Percentiles rank a stretch among this genome's conserved stretches.
Evolutionary conservation across 2,113 vertebrate species (phyloP).

Genomic region (Columbina picui): DNA sequence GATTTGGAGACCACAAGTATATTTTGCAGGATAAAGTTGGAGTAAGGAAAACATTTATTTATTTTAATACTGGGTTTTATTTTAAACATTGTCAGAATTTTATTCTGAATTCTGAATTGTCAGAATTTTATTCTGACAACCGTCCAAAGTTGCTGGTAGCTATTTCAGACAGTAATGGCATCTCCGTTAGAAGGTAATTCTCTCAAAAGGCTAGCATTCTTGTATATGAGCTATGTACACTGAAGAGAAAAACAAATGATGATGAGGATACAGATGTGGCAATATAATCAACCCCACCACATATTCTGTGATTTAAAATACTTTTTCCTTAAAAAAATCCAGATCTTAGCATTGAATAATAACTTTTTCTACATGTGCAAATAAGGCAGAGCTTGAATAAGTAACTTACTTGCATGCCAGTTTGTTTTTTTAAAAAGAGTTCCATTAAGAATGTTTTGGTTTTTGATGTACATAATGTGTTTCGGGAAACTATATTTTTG

Average conservation of each 20-base stretch:
- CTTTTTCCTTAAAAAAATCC: background rate
- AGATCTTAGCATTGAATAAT: background rate
- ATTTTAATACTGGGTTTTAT: background rate
- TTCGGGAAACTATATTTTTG: background rate
- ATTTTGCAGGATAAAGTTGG: background rate
- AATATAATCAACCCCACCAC: background rate
- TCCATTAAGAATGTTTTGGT: background rate
- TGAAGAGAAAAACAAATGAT: background rate
- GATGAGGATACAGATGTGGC: background rate
- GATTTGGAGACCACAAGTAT: background rate
- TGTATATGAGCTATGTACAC: rapidly evolving
- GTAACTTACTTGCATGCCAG: background rate
- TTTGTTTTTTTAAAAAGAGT: background rate
- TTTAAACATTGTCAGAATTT: rapidly evolving
- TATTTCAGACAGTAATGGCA: background rate
- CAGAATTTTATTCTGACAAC: background rate
- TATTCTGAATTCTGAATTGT: rapidly evolving
- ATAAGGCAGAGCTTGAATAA: background rate
- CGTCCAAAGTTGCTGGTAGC: background rate
- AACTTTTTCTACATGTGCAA: background rate
- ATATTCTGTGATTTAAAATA: background rate
- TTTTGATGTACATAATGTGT: background rate
- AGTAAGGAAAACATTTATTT: background rate
- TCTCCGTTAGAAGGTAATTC: background rate
- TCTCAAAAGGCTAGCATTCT: background rate